Evolutionary conservation across 2,888 invertebrate genomes (phyloP).

Genomic region (Cephus runcator): DNA sequence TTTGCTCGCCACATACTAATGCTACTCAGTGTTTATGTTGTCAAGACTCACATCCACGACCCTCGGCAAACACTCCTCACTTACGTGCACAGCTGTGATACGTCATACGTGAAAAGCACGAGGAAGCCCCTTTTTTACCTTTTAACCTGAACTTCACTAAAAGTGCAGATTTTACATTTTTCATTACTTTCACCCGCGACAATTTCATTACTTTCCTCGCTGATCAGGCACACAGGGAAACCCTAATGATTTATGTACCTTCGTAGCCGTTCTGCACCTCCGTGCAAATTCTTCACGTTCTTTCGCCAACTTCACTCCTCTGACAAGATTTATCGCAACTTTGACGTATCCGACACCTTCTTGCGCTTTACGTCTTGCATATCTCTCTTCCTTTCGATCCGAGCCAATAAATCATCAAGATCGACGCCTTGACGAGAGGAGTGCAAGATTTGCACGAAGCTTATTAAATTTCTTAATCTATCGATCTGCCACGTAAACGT

Average conservation of each 20-base stretch:
- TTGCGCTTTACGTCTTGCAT: background rate
- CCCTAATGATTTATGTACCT: background rate
- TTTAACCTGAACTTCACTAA: constrained; percentile 26
- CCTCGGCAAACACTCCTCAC: constrained; percentile 36
- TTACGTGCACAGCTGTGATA: constrained; percentile 27
- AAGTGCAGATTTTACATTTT: constrained; percentile 13
- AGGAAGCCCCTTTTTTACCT: background rate
- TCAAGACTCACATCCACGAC: constrained; percentile 23
- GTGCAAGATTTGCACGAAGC: too few relatives aligned
- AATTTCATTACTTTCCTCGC: background rate
- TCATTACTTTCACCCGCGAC: background rate
- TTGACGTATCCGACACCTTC: background rate
- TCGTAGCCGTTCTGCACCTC: background rate
- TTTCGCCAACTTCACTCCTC: background rate
- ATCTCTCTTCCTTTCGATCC: background rate
- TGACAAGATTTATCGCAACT: background rate
- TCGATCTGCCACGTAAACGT: too few relatives aligned
- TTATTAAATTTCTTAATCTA: too few relatives aligned
- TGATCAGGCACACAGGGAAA: background rate
- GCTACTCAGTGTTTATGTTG: constrained; percentile 23
- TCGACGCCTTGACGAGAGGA: background rate
- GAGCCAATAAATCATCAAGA: background rate
- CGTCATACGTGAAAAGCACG: background rate
- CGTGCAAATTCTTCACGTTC: background rate
- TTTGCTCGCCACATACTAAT: constrained; percentile 42